Percentiles rank a stretch among this genome's conserved stretches.
Evolutionary conservation across 37 sponge, comb jelly and placozoan genomes (phyloP).

Genomic region (Beroe ovata): DNA sequence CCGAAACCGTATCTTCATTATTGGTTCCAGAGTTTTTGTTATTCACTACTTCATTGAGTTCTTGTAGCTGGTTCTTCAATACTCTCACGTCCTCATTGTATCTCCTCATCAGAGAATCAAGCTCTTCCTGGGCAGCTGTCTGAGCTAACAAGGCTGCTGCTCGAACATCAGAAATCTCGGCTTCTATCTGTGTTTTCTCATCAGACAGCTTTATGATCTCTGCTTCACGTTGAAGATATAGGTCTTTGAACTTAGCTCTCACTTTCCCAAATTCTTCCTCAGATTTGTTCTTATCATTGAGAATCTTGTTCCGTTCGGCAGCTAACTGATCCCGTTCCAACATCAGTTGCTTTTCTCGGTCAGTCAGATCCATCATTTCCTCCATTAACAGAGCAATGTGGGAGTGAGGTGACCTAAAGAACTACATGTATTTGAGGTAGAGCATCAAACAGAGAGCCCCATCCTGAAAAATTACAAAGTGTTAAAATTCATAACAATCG

Average conservation of each 20-base stretch:
- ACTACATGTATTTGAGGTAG: no score
- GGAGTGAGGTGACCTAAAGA: no score
- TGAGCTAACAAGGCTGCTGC: constrained; percentile 49
- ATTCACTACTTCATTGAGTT: background rate
- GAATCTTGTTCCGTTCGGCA: constrained; percentile 27
- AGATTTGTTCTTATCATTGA: constrained; percentile 22
- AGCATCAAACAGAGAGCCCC: no score
- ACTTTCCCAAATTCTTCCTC: constrained; percentile 63
- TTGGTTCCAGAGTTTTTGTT: background rate
- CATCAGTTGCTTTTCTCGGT: constrained; percentile 52
- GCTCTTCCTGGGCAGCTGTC: constrained; percentile 42
- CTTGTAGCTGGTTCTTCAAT: constrained; percentile 4
- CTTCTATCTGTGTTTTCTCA: constrained; percentile 28
- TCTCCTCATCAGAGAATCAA: constrained; percentile 15
- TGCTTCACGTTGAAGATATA: constrained; percentile 31
- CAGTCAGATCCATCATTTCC: constrained; percentile 64
- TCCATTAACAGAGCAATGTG: background rate
- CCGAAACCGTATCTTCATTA: background rate
- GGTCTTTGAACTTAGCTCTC: constrained; percentile 41
- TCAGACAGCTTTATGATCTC: constrained; percentile 26
- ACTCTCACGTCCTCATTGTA: constrained; percentile 35
- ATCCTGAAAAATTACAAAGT: no score
- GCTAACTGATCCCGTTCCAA: constrained; percentile 43
- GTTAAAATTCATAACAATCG: no score
- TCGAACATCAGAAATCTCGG: constrained; percentile 43